These are phyloP conservation scores for Dorcus hopei DNA, from an alignment of 2,888 invertebrate species.

Conservation along the genomic window DNA sequence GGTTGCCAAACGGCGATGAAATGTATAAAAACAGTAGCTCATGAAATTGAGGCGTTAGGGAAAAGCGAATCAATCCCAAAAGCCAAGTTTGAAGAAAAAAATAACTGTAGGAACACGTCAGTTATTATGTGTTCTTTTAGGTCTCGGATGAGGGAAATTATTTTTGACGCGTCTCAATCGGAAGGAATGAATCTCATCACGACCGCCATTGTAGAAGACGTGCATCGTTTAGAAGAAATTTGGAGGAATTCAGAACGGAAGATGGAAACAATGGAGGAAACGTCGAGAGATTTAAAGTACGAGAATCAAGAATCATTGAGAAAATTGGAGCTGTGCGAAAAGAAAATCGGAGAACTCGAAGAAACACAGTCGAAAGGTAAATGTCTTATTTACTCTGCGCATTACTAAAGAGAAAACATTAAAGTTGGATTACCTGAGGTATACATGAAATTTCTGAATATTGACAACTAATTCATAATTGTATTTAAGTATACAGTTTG, in stretches of 20 bases:
- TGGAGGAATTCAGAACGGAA: conserved; percentile 5
- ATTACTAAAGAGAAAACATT: too few species aligned
- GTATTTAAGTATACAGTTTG: too few species aligned
- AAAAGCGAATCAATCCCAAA: neutral
- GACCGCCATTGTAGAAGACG: conserved; percentile 10
- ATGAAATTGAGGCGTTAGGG: conserved; percentile 3
- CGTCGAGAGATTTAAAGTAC: conserved; percentile 5
- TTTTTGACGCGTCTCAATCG: conserved; percentile 8
- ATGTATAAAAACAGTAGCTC: conserved; percentile 6
- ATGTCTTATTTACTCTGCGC: too few species aligned
- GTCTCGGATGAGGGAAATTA: conserved; percentile 1
- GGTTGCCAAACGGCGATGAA: conserved; percentile 10
- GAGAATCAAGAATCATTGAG: conserved; percentile 9
- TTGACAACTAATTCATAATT: too few species aligned
- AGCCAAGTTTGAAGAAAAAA: conserved; percentile 6
- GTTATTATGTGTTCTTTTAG: too few species aligned
- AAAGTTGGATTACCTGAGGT: too few species aligned
- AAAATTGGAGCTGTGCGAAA: conserved; percentile 3
- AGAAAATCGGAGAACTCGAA: conserved; percentile 7
- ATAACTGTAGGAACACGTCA: too few species aligned
- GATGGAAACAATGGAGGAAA: conserved; percentile 3
- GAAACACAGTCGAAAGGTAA: conserved; percentile 2
- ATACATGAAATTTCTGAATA: too few species aligned
- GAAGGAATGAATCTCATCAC: conserved; percentile 9
- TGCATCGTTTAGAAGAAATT: neutral